A percentile compares a stretch with the other conserved stretches of the same genome.
These are phyloP conservation scores for Zosterops japonicus DNA, from an alignment of 2,113 vertebrate species.

Conservation along the genomic window DNA sequence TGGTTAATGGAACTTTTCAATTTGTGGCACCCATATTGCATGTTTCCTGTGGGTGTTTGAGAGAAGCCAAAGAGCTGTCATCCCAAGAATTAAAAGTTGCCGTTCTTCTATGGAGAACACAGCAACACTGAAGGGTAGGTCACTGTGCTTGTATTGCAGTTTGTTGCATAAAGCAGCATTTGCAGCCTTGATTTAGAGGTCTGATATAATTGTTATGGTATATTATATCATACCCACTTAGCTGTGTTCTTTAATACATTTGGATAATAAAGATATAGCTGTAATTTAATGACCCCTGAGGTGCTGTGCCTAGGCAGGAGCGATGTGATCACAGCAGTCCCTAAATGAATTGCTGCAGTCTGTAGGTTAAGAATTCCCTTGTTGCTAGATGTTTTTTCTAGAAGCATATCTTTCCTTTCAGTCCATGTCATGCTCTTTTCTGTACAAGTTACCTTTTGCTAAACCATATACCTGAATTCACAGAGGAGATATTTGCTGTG, in stretches of 20 bases:
- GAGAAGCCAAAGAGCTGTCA: slow-evolving; percentile 5
- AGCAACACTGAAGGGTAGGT: background rate
- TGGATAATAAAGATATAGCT: background rate
- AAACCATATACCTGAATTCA: background rate
- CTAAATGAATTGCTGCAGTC: background rate
- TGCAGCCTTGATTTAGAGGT: slow-evolving; percentile 29
- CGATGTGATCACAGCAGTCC: background rate
- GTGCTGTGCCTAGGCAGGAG: background rate
- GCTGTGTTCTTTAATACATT: background rate
- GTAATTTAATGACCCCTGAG: background rate
- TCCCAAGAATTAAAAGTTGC: background rate
- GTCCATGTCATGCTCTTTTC: background rate
- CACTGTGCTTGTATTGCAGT: background rate
- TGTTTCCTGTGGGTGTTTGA: background rate
- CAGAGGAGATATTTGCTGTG: background rate
- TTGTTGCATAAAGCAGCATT: slow-evolving; percentile 9
- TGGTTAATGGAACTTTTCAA: background rate
- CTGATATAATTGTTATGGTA: slow-evolving; percentile 5
- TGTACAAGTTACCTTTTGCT: background rate
- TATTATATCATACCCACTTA: background rate
- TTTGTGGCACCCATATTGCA: background rate
- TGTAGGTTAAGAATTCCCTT: background rate
- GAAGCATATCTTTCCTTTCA: background rate
- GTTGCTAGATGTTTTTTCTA: background rate
- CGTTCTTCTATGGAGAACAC: background rate